Conservation (phyloP, 1,140 invertebrate species). For the Tachypleus tridentatus region DNA sequence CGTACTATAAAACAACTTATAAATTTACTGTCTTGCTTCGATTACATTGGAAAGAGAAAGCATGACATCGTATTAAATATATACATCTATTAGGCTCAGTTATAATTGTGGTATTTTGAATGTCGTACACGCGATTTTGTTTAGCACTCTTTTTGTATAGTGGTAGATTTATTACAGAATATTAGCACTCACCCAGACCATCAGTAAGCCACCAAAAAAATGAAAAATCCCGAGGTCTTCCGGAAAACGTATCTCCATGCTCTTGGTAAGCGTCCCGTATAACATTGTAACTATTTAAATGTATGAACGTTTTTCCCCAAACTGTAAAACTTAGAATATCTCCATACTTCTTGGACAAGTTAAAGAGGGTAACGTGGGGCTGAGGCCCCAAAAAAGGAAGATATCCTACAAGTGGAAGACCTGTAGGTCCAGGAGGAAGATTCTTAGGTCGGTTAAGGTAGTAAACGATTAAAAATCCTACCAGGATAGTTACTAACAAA, state of each 20-base stretch:
- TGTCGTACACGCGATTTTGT: too few relatives aligned
- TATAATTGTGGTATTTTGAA: too few relatives aligned
- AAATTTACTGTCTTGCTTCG: too few relatives aligned
- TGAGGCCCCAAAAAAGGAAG: conserved; percentile 18
- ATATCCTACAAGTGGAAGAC: conserved; percentile 21
- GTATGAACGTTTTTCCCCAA: not conserved
- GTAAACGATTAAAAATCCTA: too few relatives aligned
- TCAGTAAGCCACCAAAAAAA: conserved; percentile 1
- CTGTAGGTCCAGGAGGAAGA: conserved; percentile 14
- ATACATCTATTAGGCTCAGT: not conserved
- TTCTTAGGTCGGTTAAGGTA: not conserved
- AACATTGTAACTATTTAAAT: not conserved
- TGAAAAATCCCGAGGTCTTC: not conserved
- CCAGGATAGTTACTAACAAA: too few relatives aligned
- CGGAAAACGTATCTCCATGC: not conserved
- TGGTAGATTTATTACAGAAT: not conserved
- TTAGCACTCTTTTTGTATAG: not conserved
- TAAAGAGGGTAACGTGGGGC: conserved; percentile 13
- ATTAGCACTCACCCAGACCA: not conserved
- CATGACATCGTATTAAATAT: too few relatives aligned
- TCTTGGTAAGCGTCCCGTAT: not conserved
- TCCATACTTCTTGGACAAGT: conserved; percentile 19
- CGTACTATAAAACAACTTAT: too few relatives aligned
- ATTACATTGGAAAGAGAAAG: too few relatives aligned
- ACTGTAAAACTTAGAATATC: conserved; percentile 4